These are phyloP conservation scores for Fundulus diaphanus DNA, from an alignment of 2,797 vertebrate genomes.

Conservation along the genomic window DNA sequence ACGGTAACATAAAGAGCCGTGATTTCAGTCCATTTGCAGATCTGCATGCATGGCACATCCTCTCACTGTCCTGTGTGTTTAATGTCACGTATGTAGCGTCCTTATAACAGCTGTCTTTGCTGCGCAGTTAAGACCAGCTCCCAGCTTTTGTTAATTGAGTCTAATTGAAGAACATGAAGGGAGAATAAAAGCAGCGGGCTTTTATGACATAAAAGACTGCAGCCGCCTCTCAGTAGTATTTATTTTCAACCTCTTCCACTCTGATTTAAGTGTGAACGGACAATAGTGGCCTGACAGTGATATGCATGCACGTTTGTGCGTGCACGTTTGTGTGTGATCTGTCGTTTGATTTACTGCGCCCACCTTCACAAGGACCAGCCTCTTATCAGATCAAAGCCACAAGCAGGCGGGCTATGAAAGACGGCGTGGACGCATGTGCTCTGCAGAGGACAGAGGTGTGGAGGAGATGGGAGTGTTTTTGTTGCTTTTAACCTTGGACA, in stretches of 20 bases:
- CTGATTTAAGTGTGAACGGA: slow-evolving; percentile 74
- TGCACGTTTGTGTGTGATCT: slow-evolving; percentile 59
- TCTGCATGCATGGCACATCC: slow-evolving; percentile 10
- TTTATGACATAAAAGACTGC: slow-evolving; percentile 74
- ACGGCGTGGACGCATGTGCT: slow-evolving; percentile 21
- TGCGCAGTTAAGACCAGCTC: slow-evolving; percentile 50
- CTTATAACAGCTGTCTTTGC: slow-evolving; percentile 31
- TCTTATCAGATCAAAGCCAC: slow-evolving; percentile 91
- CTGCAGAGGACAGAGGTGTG: slow-evolving; percentile 63
- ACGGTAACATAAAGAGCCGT: slow-evolving; percentile 10
- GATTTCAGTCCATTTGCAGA: slow-evolving; percentile 18
- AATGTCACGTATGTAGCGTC: slow-evolving; percentile 16
- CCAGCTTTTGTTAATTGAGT: slow-evolving; percentile 70
- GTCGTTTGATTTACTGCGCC: slow-evolving; percentile 73
- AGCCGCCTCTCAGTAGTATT: slow-evolving; percentile 72
- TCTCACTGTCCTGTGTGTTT: slow-evolving; percentile 24
- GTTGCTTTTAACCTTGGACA: slow-evolving; percentile 77
- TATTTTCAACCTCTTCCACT: slow-evolving; percentile 75
- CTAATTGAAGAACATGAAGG: slow-evolving; percentile 74
- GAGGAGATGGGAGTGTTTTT: slow-evolving; percentile 69
- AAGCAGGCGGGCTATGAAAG: slow-evolving; percentile 66
- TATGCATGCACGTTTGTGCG: slow-evolving; percentile 47
- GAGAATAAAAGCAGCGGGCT: slow-evolving; percentile 68
- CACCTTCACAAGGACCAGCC: slow-evolving; percentile 78
- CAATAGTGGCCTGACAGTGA: slow-evolving; percentile 69